Base-by-base conservation (phyloP, 2,113 vertebrate genomes). In the Buteo buteo region DNA sequence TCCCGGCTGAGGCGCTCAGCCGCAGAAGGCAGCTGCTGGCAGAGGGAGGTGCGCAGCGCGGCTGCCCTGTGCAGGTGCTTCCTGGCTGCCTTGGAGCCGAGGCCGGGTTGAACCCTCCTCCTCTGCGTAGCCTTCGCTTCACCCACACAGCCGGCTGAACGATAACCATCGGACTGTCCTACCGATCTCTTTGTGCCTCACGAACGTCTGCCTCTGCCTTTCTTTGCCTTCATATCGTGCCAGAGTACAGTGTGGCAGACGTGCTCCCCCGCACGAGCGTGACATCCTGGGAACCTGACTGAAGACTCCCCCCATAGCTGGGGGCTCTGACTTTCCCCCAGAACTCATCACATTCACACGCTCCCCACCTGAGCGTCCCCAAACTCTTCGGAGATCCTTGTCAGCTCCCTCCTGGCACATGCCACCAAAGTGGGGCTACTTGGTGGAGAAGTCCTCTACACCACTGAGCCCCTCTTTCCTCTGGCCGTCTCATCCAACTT, bases 1-100 rank as follows among this genome's bases (percentile, higher is more conserved):
- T 67, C 42, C 28, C 0, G 1, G 38, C 38, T 50, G 72, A 21
- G 15, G 59, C 0, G 0, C n/a, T 34, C 42, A 25, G 69, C 45
- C 85, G 24, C 50, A 3, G 83, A 57, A 61, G 29, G 49, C 13
- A 66, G 59, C 69, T 71, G 78, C 66, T 55, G 38, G 6, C 76
- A 80, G 80, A 80, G 49, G n/a, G n/a, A 40, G 76, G n/a, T 21
- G 15, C 47, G 6, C 32, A n/a, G 25, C 1, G 54, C 29, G 80
- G 22, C 61, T 54, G 8, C 64, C 57, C 52, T 25, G 17, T 50
- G 61, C 89, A 94, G 65, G 77, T 79, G 91, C 47, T 93, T 95
- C 86, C 89, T 95, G 67, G 40, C 28, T 3, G 4, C 65, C 65
- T 11, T 38, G 74, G 57, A 72, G 47, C 45, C 9, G 8, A 49